Conservation (phyloP, 2,113 vertebrate species). For the Charadrius vociferus region DNA sequence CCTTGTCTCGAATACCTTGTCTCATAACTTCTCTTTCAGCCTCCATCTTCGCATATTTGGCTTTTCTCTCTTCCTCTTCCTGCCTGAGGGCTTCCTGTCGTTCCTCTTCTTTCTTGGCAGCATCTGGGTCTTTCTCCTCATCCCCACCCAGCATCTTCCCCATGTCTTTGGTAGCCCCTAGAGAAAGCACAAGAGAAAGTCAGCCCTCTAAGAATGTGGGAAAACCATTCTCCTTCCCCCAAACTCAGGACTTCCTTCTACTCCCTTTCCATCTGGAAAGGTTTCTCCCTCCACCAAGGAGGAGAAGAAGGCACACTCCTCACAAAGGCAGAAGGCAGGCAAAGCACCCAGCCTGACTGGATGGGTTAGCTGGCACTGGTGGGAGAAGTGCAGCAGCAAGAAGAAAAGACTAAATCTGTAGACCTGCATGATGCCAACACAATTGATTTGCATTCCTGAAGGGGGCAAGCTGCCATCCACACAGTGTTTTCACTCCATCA, state of each 20-base stretch:
- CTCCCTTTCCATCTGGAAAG: not conserved
- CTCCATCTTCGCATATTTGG: slow-evolving; percentile 92
- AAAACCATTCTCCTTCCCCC: not conserved
- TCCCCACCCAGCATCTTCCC: slow-evolving; percentile 87
- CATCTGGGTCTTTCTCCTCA: slow-evolving; percentile 90
- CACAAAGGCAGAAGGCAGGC: not conserved
- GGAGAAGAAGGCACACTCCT: not conserved
- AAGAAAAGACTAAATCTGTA: not conserved
- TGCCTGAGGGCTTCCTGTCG: slow-evolving; percentile 90
- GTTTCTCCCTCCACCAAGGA: not conserved
- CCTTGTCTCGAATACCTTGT: slow-evolving; percentile 94
- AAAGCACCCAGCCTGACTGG: not conserved
- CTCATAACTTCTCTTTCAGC: slow-evolving; percentile 89
- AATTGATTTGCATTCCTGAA: not conserved
- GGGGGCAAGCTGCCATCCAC: not conserved
- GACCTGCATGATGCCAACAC: not conserved
- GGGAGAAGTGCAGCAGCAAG: not conserved
- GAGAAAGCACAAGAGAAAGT: not conserved
- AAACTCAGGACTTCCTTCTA: not conserved
- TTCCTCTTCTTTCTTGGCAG: slow-evolving; percentile 91
- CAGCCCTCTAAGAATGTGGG: not conserved
- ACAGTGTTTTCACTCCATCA: not conserved
- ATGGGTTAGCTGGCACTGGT: not conserved
- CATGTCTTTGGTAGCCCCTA: slow-evolving; percentile 91
- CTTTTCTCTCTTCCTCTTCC: slow-evolving; percentile 91